Evolutionary conservation across 2,888 invertebrate species (phyloP).

Genomic region (Eupithecia insigniata): DNA sequence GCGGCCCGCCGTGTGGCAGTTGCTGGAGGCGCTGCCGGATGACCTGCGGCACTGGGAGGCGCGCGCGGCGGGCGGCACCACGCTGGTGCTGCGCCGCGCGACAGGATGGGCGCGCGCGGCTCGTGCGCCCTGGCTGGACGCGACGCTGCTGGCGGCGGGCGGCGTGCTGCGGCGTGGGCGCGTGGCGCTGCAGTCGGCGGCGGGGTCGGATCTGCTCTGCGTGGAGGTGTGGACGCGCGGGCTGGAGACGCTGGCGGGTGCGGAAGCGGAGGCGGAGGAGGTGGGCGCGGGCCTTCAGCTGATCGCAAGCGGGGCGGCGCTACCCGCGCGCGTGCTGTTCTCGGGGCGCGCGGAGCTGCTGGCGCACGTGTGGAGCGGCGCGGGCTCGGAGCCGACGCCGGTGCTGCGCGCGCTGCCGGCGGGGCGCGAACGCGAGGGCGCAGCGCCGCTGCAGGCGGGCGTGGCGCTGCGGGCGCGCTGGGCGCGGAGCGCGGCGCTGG

Average conservation of each 20-base stretch:
- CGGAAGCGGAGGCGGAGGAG: slow-evolving; percentile 41
- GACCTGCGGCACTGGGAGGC: slow-evolving; percentile 53
- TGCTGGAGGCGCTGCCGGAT: slow-evolving; percentile 45
- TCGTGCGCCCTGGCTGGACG: slow-evolving; percentile 56
- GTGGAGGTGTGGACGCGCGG: slow-evolving; percentile 64
- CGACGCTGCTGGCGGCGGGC: slow-evolving; percentile 62
- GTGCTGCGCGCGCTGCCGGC: slow-evolving; percentile 59
- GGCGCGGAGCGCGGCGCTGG: slow-evolving; percentile 37
- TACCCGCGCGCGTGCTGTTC: slow-evolving; percentile 54
- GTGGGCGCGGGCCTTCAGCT: slow-evolving; percentile 59
- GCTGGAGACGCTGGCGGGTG: slow-evolving; percentile 52
- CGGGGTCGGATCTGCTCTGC: slow-evolving; percentile 31
- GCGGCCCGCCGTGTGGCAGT: slow-evolving; percentile 5
- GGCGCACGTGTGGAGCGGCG: slow-evolving; percentile 64
- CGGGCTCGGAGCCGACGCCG: slow-evolving; percentile 62
- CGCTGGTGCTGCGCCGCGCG: slow-evolving; percentile 58
- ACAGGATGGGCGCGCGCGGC: slow-evolving; percentile 52
- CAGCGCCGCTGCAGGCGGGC: slow-evolving; percentile 49
- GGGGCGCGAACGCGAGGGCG: slow-evolving; percentile 45
- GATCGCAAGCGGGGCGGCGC: slow-evolving; percentile 58
- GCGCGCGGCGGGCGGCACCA: slow-evolving; percentile 53
- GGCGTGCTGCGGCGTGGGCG: slow-evolving; percentile 64
- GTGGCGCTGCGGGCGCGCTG: slow-evolving; percentile 42
- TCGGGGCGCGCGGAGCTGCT: slow-evolving; percentile 66
- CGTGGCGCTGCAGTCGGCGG: slow-evolving; percentile 52